These are phyloP conservation scores for Girardinichthys multiradiatus DNA, from an alignment of 2,113 vertebrate genomes.

Conservation along the genomic window DNA sequence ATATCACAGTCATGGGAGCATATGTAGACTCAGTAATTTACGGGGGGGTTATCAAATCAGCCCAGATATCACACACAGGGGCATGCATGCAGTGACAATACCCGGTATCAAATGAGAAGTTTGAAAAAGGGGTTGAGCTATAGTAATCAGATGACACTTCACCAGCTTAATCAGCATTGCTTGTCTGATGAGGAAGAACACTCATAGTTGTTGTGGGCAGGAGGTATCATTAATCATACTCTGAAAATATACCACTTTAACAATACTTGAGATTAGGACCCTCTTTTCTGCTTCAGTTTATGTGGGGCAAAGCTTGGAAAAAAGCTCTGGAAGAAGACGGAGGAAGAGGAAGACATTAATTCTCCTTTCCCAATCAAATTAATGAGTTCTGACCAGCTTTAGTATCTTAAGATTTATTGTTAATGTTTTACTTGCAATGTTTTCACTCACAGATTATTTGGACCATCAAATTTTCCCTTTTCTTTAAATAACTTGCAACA, in stretches of 20 bases:
- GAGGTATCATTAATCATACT: slow-evolving; percentile 78
- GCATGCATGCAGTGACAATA: slow-evolving; percentile 10
- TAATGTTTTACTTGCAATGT: slow-evolving; percentile 26
- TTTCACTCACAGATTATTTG: slow-evolving; percentile 17
- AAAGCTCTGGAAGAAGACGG: neutral
- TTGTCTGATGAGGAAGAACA: slow-evolving; percentile 78
- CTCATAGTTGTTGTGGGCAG: slow-evolving; percentile 67
- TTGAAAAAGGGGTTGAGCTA: slow-evolving; percentile 44
- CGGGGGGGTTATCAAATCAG: slow-evolving; percentile 21
- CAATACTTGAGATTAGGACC: slow-evolving; percentile 62
- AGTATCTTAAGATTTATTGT: slow-evolving; percentile 30
- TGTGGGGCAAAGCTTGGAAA: neutral
- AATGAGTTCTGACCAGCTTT: slow-evolving; percentile 46
- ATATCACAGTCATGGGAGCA: neutral
- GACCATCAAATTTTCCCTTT: neutral
- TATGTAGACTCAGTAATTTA: neutral
- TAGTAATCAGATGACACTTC: slow-evolving; percentile 74
- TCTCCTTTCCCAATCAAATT: slow-evolving; percentile 46
- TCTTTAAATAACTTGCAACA: slow-evolving; percentile 10
- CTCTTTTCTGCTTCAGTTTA: slow-evolving; percentile 16
- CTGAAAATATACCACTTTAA: slow-evolving; percentile 68
- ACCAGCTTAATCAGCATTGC: slow-evolving; percentile 73
- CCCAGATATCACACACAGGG: slow-evolving; percentile 6
- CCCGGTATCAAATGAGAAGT: slow-evolving; percentile 5
- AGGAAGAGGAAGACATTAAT: neutral